Base-by-base conservation (phyloP, 2,113 vertebrate species). In the Sminthopsis crassicaudata region DNA sequence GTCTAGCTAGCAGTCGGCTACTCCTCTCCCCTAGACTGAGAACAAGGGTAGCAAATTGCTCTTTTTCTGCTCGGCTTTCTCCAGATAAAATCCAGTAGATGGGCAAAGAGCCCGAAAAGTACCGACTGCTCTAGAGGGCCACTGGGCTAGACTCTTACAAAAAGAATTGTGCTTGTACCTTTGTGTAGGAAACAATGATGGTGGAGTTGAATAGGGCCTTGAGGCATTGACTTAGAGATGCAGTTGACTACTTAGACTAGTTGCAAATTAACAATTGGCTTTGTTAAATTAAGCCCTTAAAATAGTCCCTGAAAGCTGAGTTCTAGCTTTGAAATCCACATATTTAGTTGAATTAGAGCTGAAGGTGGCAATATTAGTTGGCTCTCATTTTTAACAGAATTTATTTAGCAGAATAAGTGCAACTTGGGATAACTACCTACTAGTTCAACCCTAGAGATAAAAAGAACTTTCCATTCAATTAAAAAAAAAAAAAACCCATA, bases 21-120 rank as follows among this genome's bases (percentile, higher is more conserved):
- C 94, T 94, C 95, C 93, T 89, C 95, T 94, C 48, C 0, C 55
- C 94, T 93, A 22, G 94, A 94, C 97, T 95, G 95, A 96, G 96
- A 96, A 97, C 93, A 94, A 96, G 95, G 53, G 92, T 60, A 90
- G 84, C 16, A 30, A 92, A 88, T 91, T 97, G 97, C 96, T 97
- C 97, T 95, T 97, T 97, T 96, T 67, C 95, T 95, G 97, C 97
- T 52, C 48, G 60, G 91, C 92, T 96, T 93, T 95, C 42, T 57
- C 30, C 0, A 94, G 95, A 94, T 95, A 90, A 96, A 96, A 94
- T 97, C 91, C 96, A 92, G 97, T 97, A 96, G 97, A 95, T 96
- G 97, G 96, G 94, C 97, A 96, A 0, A 96, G 96, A 94, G 92
- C 89, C 94, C 95, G 92, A 93, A 94, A 53, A 93, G 76, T 96